Evolutionary conservation across 1,140 invertebrate genomes (phyloP), one percentile per base, ranked within the genome.

Genomic region (Tenebrio molitor): DNA sequence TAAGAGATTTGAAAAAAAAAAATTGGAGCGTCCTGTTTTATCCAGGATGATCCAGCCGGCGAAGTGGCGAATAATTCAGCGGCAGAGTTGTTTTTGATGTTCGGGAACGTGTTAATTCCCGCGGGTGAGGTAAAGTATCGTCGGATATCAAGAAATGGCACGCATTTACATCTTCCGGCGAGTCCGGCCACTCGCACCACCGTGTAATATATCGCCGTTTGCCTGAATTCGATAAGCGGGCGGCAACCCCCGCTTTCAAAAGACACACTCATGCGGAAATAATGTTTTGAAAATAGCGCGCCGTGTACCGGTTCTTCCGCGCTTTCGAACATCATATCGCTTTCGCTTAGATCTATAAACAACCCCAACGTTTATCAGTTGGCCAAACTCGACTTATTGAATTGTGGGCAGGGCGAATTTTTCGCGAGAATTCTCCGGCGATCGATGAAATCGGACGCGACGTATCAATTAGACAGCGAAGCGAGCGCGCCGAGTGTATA

Each of bases 211-310:
- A 72, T 72, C 42, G 46, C 44, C 64, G 58, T 72, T 72, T 44
- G 73, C 69, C 64, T 64, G 70, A 53, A 62, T 64, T 76, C 74
- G 74, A 76, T 76, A 76, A 76, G 72, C 72, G 73, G 29, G 17
- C n/a, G 66, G 74, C 53, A 71, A 64, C 19, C 64, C 71, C 19
- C 39, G 69, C 62, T 74, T 73, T 76, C 62, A 76, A 76, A 76
- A 71, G 74, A 71, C 74, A 74, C 74, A 70, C 53, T 76, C 71
- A 67, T 73, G 72, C 62, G 72, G 74, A 76, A 76, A 73, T 76
- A 76, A 76, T 76, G 74, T 76, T 76, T 76, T 76, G 63, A 73
- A 76, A 76, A 76, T 76, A 74, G 74, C 68, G 74, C 68, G 44
- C 21, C 36, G 36, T 65, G 63, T 65, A 39, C 33, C 63, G 15